phyloP scores from a whole-genome alignment of 2,888 invertebrate species.

The Ptychoptera contaminata region DNA sequence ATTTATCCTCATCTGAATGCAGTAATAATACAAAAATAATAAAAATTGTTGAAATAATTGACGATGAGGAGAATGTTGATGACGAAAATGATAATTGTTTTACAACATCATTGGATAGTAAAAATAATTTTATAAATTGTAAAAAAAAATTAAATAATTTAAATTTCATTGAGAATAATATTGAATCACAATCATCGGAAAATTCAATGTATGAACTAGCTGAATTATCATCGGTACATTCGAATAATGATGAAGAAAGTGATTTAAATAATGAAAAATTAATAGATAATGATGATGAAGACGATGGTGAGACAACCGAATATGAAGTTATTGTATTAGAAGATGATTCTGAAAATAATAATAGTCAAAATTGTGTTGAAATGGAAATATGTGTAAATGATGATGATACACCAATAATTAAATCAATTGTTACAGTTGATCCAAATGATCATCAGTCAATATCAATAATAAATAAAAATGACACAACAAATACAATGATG shows the following conservation, averaged over 20 bases:
- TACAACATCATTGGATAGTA: no score
- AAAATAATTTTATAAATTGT: no score
- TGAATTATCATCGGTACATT: no score
- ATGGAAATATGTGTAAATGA: neutral
- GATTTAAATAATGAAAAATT: neutral
- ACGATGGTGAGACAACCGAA: neutral
- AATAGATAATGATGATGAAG: neutral
- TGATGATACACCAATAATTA: neutral
- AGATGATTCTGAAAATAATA: neutral
- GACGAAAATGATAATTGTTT: neutral
- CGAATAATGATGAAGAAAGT: neutral
- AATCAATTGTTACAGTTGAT: neutral
- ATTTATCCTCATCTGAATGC: neutral
- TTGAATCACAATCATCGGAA: no score
- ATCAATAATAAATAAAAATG: no score
- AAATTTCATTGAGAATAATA: no score
- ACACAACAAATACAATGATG: no score
- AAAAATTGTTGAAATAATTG: slow-evolving; percentile 3
- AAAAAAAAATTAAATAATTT: no score
- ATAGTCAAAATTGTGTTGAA: neutral
- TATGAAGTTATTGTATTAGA: neutral
- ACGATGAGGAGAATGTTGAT: neutral
- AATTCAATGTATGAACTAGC: no score
- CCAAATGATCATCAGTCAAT: neutral
- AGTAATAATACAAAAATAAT: neutral